phyloP scores from a whole-genome alignment of 2,888 invertebrate genomes.

The Parthenolecanium corni region DNA sequence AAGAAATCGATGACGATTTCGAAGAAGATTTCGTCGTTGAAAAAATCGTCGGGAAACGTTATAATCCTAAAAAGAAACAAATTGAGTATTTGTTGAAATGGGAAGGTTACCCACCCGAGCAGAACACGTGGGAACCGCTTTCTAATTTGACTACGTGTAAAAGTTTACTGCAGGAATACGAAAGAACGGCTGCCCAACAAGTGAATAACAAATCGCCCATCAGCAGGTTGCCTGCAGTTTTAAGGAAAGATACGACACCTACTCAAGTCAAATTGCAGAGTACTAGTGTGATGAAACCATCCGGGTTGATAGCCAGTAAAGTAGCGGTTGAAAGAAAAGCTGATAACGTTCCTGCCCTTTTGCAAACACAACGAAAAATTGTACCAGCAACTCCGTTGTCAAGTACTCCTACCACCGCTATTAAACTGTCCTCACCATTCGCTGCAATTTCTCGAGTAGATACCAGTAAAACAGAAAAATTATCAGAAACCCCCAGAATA shows the following conservation, averaged over 20 bases:
- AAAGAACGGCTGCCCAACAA: slow-evolving; percentile 37
- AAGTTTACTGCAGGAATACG: slow-evolving; percentile 64
- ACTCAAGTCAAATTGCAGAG: slow-evolving; percentile 7
- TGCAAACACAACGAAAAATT: slow-evolving; percentile 24
- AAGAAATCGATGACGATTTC: slow-evolving; percentile 26
- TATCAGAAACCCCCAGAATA: neutral
- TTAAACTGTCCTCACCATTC: neutral
- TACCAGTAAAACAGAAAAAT: neutral
- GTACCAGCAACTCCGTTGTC: slow-evolving; percentile 15
- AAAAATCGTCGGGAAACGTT: slow-evolving; percentile 71
- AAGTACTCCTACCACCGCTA: neutral
- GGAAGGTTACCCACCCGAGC: slow-evolving; percentile 66
- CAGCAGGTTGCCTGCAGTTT: slow-evolving; percentile 4
- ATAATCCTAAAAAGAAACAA: slow-evolving; percentile 60
- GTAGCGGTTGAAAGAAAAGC: neutral
- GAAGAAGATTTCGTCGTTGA: slow-evolving; percentile 61
- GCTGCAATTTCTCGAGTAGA: neutral
- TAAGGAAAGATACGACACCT: neutral
- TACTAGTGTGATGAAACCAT: slow-evolving; percentile 1
- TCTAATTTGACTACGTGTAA: slow-evolving; percentile 65
- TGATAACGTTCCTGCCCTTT: neutral
- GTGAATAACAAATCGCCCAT: slow-evolving; percentile 3
- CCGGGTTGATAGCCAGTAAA: neutral
- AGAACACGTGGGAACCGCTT: slow-evolving; percentile 76
- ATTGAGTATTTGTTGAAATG: slow-evolving; percentile 76